These are phyloP conservation scores for Diabrotica virgifera DNA, from an alignment of 1,140 invertebrate species.

Conservation along the genomic window DNA sequence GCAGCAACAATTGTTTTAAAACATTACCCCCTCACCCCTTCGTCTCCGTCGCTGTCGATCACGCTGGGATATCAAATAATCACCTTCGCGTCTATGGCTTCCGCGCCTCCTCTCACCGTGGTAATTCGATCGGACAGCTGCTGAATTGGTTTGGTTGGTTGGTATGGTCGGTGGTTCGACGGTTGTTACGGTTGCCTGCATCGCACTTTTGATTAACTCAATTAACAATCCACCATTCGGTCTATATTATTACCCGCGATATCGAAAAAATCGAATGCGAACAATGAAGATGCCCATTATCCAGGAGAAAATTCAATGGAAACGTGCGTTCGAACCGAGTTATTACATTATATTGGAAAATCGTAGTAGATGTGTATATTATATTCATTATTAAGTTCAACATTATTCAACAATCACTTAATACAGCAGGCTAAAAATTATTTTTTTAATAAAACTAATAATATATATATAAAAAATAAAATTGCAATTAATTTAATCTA, in stretches of 20 bases:
- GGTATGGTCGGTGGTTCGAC: not conserved
- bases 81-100: not conserved
- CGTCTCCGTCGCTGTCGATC: not conserved
- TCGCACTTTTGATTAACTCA: conserved; percentile 2
- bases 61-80: not conserved
- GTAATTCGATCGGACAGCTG: not conserved
- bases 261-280: not conserved
- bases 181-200: not conserved
- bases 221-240: not conserved
- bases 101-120: not conserved
- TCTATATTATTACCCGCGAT: not conserved
- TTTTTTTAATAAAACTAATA: too few relatives aligned
- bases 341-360: too few relatives aligned
- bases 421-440: too few relatives aligned
- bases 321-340: too few relatives aligned
- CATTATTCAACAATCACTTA: too few relatives aligned
- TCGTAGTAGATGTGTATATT: too few relatives aligned
- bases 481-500: too few relatives aligned
- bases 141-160: conserved; percentile 2
- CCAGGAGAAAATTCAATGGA: too few relatives aligned
- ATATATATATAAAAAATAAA: too few relatives aligned
- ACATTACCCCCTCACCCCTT: not conserved
- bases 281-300: too few relatives aligned
- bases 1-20: too few relatives aligned
- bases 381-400: too few relatives aligned